phyloP scores from a whole-genome alignment of 2,113 vertebrate genomes.

The Nansenia antarctica region DNA sequence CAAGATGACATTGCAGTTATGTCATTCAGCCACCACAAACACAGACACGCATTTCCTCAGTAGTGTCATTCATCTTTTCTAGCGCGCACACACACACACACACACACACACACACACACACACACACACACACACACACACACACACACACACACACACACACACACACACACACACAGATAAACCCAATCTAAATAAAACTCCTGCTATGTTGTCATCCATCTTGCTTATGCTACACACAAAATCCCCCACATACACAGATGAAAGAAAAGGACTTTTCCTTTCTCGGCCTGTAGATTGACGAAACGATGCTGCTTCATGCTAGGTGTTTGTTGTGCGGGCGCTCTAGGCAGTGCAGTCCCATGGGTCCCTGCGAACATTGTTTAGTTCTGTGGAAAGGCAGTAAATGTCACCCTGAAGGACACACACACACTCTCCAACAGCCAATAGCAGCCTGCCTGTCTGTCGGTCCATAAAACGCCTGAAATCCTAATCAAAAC shows the following conservation, averaged over 20 bases:
- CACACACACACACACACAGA: constrained; percentile 14
- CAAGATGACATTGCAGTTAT: not conserved
- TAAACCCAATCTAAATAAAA: constrained; percentile 22
- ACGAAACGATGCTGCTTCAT: constrained; percentile 50
- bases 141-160: constrained; percentile 5
- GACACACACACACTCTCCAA: constrained; percentile 2
- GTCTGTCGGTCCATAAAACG: too few relatives aligned
- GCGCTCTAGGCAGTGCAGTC: constrained; percentile 14
- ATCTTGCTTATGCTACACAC: constrained; percentile 23
- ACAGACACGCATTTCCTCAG: not conserved
- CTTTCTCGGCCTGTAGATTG: constrained; percentile 12
- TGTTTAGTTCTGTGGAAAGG: constrained; percentile 25
- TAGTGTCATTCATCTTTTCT: not conserved
- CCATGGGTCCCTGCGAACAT: constrained; percentile 20
- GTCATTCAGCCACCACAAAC: not conserved
- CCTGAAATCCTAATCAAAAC: too few relatives aligned
- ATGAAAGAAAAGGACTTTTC: constrained; percentile 41
- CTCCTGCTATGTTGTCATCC: constrained; percentile 35
- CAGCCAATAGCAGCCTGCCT: constrained; percentile 17
- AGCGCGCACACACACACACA: not conserved
- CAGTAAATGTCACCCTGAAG: constrained; percentile 49
- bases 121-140: not conserved
- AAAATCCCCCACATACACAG: constrained; percentile 24
- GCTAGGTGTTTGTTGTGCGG: constrained; percentile 28
- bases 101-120: not conserved